Conservation (phyloP, 2,888 invertebrate species). For the Drosophila peninsularis region DNA sequence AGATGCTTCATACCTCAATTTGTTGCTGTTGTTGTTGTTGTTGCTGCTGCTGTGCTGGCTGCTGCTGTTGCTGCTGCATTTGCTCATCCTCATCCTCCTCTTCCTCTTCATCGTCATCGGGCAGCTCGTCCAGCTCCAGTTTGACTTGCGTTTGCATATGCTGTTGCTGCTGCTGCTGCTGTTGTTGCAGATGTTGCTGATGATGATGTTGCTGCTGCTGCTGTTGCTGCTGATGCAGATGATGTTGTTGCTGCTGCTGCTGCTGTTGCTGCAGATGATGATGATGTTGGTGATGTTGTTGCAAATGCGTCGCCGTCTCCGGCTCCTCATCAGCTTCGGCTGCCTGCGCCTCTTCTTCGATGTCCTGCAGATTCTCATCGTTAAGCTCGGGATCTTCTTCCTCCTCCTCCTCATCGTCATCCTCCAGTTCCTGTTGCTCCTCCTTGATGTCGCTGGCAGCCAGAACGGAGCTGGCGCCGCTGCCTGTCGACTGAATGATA, state of each 20-base stretch:
- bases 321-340: constrained; percentile 81
- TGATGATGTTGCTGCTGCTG: constrained; percentile 34
- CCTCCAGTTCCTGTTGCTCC: constrained; percentile 63
- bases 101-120: constrained; percentile 61
- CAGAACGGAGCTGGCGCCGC: constrained; percentile 19
- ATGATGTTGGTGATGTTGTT: constrained; percentile 42
- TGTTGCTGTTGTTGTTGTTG: constrained; percentile 32
- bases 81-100: constrained; percentile 61
- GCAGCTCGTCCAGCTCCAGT: constrained; percentile 73
- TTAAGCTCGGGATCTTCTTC: constrained; percentile 83
- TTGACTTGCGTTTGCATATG: constrained; percentile 70
- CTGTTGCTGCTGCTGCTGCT: constrained; percentile 36
- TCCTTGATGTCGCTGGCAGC: constrained; percentile 51
- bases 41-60: constrained; percentile 22
- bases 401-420: constrained; percentile 54
- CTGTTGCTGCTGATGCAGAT: constrained; percentile 25
- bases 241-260: constrained; percentile 25
- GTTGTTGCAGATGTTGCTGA: constrained; percentile 20
- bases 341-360: constrained; percentile 82
- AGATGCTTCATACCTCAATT: constrained; percentile 35
- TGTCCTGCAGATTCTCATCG: constrained; percentile 82
- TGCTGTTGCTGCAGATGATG: constrained; percentile 31
- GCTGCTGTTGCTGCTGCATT: constrained; percentile 30
- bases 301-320: constrained; percentile 57
- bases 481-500: constrained; percentile 76